Evolutionary conservation across 2,888 invertebrate species (phyloP).

Genomic region (Ellobium chinense): DNA sequence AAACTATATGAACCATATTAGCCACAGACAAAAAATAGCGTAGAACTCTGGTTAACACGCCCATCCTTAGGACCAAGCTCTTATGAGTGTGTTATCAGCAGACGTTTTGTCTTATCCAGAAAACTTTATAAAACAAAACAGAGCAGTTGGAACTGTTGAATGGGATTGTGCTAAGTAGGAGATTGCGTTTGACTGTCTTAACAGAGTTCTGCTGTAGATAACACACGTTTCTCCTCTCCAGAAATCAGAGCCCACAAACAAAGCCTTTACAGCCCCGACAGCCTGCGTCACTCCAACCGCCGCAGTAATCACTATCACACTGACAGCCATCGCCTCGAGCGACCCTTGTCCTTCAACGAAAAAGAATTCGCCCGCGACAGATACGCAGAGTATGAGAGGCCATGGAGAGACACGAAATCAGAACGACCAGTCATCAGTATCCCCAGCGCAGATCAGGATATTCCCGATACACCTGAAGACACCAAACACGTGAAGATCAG

Average conservation of each 20-base stretch:
- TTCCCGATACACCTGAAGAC: neutral
- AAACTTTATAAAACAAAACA: no score
- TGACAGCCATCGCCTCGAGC: conserved; percentile 26
- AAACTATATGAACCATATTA: no score
- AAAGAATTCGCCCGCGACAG: neutral
- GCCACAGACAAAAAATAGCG: no score
- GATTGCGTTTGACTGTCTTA: no score
- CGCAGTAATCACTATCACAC: neutral
- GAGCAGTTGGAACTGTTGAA: no score
- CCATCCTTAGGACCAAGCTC: no score
- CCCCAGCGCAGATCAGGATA: neutral
- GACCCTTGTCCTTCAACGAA: conserved; percentile 65
- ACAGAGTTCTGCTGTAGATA: no score
- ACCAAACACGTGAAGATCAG: conserved; percentile 57
- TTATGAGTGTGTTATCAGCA: no score
- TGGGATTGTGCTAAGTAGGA: no score
- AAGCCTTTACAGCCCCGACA: neutral
- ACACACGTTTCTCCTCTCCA: no score
- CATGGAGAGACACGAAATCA: neutral
- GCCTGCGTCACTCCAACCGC: neutral
- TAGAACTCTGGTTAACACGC: no score
- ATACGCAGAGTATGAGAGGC: neutral
- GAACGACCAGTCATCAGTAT: neutral
- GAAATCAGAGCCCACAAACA: neutral
- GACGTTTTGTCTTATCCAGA: no score